Evolutionary conservation across 2,113 vertebrate genomes (phyloP).

Genomic region (Piprites chloris): DNA sequence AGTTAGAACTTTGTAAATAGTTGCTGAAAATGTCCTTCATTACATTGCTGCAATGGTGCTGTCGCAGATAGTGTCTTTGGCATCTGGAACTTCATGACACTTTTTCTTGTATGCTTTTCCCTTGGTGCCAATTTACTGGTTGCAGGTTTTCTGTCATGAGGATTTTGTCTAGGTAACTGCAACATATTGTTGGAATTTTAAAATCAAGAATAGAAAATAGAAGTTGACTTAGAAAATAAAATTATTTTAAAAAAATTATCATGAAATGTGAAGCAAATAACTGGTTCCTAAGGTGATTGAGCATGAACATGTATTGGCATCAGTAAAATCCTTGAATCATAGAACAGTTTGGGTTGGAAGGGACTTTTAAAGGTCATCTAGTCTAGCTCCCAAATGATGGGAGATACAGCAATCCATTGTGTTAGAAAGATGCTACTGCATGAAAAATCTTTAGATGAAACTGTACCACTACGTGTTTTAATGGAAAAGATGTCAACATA

Average conservation of each 20-base stretch:
- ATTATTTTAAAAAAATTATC: accelerated
- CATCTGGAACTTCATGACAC: neutral
- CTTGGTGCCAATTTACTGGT: neutral
- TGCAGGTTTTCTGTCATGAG: neutral
- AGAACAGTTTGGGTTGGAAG: neutral
- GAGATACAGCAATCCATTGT: neutral
- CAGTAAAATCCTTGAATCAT: neutral
- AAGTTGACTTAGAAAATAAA: neutral
- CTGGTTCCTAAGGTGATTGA: neutral
- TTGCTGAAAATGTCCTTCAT: neutral
- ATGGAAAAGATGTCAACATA: neutral
- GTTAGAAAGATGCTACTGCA: neutral
- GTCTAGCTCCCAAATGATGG: neutral
- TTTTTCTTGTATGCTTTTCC: neutral
- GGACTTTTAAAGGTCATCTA: neutral
- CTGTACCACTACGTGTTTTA: neutral
- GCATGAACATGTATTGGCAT: neutral
- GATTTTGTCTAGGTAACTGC: neutral
- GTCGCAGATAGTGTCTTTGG: neutral
- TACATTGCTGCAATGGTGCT: neutral
- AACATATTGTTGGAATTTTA: neutral
- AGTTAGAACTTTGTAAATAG: neutral
- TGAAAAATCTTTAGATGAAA: neutral
- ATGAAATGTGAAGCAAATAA: neutral
- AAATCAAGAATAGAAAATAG: neutral